phyloP scores from a whole-genome alignment of 2,113 vertebrate species.

The Sinocyclocheilus anophthalmus region DNA sequence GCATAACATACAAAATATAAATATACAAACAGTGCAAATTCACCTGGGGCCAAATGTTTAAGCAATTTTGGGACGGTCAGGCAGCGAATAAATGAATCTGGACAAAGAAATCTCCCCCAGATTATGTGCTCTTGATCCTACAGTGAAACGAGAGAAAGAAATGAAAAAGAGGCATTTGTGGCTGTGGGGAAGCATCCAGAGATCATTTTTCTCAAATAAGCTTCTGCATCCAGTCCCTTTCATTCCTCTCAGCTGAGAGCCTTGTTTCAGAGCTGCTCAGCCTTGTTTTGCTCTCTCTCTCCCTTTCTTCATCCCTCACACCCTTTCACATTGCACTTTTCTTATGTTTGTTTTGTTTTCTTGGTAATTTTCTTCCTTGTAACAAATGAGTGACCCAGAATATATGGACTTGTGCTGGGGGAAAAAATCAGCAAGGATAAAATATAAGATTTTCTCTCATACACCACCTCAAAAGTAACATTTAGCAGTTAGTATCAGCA shows the following conservation, averaged over 20 bases:
- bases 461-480: neutral
- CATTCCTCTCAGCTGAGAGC: slow-evolving; percentile 79
- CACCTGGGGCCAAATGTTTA: slow-evolving; percentile 5
- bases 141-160: slow-evolving; percentile 12
- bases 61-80: neutral
- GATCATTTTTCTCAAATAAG: slow-evolving; percentile 79
- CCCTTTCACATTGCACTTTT: slow-evolving; percentile 30
- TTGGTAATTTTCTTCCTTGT: slow-evolving; percentile 56
- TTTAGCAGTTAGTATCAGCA: neutral
- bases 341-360: slow-evolving; percentile 15
- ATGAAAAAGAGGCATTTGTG: slow-evolving; percentile 42
- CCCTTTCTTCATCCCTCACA: slow-evolving; percentile 34
- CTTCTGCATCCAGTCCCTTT: slow-evolving; percentile 73
- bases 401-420: neutral
- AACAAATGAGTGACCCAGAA: neutral
- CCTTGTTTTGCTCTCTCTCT: slow-evolving; percentile 64
- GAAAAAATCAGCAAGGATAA: neutral
- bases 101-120: slow-evolving; percentile 25
- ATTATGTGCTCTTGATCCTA: slow-evolving; percentile 18
- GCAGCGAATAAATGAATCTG: neutral
- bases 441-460: neutral
- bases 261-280: slow-evolving; percentile 75
- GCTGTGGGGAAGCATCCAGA: slow-evolving; percentile 71
- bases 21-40: neutral
- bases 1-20: neutral